Conservation (phyloP, 2,888 invertebrate species). For the Cephonodes hylas region DNA sequence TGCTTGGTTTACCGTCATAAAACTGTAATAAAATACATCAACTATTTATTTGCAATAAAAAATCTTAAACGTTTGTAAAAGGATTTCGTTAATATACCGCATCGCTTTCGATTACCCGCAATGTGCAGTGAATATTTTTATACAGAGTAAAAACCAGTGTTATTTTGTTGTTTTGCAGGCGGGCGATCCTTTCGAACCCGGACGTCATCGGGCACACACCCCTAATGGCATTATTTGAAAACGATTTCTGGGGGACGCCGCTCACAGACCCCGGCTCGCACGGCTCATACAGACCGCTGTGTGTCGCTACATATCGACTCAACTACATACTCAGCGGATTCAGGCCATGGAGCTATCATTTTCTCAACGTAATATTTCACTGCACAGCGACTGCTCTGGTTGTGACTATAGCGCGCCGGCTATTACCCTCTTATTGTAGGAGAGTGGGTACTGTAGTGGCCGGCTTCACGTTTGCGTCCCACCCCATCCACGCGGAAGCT, state of each 20-base stretch:
- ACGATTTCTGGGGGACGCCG: conserved; percentile 99
- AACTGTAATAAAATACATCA: too few species aligned
- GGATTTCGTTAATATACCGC: too few species aligned
- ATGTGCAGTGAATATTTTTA: background rate
- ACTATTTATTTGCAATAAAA: too few species aligned
- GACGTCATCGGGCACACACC: conserved; percentile 94
- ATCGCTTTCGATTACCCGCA: too few species aligned
- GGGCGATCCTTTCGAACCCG: conserved; percentile 96
- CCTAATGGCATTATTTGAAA: conserved; percentile 89
- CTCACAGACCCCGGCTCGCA: conserved; percentile 95
- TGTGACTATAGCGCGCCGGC: conserved; percentile 86
- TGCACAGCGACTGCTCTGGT: conserved; percentile 91
- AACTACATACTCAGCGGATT: conserved; percentile 90
- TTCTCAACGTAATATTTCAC: conserved; percentile 92
- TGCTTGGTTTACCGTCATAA: too few species aligned
- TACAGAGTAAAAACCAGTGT: conserved; percentile 14
- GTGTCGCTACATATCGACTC: conserved; percentile 92
- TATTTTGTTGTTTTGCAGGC: conserved; percentile 83
- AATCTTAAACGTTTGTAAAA: too few species aligned
- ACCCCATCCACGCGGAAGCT: conserved; percentile 98
- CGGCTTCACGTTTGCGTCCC: conserved; percentile 94
- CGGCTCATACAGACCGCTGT: conserved; percentile 97
- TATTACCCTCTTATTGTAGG: conserved; percentile 83
- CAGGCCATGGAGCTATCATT: conserved; percentile 91
- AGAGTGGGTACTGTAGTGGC: conserved; percentile 87